phyloP scores from a whole-genome alignment of 2,113 vertebrate genomes.

The Colius striatus region DNA sequence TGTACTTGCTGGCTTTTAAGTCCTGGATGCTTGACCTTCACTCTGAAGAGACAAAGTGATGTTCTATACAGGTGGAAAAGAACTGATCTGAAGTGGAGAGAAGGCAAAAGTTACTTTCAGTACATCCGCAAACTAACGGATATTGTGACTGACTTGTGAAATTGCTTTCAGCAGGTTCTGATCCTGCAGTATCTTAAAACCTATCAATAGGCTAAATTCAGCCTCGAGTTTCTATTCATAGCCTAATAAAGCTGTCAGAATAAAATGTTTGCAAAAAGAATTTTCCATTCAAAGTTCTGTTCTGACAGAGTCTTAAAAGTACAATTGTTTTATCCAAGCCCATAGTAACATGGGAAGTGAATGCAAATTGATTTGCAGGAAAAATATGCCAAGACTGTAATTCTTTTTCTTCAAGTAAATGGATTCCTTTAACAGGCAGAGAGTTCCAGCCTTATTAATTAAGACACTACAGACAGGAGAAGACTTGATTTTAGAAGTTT shows the following conservation, averaged over 20 bases:
- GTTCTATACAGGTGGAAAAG: neutral
- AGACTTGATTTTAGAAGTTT: neutral
- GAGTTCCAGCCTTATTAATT: conserved; percentile 7
- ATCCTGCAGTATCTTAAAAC: neutral
- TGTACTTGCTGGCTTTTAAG: neutral
- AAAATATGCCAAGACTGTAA: conserved; percentile 53
- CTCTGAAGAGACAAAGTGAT: neutral
- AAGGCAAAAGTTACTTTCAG: neutral
- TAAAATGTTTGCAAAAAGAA: conserved; percentile 36
- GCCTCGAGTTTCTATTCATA: neutral
- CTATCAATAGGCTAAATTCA: neutral
- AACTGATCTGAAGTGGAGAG: neutral
- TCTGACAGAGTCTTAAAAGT: conserved; percentile 35
- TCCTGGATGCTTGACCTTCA: neutral
- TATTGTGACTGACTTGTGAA: neutral
- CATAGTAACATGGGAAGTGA: neutral
- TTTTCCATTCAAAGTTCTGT: conserved; percentile 40
- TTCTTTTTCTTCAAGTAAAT: conserved; percentile 38
- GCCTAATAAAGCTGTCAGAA: conserved; percentile 62
- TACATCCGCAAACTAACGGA: neutral
- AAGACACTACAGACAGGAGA: conserved; percentile 20
- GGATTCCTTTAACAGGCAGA: neutral
- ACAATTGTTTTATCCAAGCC: conserved; percentile 32
- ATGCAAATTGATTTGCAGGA: conserved; percentile 37
- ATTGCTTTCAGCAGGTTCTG: conserved; percentile 3